These are phyloP conservation scores for Chlamydotis undulata DNA, from an alignment of 2,113 vertebrate species.

Conservation along the genomic window DNA sequence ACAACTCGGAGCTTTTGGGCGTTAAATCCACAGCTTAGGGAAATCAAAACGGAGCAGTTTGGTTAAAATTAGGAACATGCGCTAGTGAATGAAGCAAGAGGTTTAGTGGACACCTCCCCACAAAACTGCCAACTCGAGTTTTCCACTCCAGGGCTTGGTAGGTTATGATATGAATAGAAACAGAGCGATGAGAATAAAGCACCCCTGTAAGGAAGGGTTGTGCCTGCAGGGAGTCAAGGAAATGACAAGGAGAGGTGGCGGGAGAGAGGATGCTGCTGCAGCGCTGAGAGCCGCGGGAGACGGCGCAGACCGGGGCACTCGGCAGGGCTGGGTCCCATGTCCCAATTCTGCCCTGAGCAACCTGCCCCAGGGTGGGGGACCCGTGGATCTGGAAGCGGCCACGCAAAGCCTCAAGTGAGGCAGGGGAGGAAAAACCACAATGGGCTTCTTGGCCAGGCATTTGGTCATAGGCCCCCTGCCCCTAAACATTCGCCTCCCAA, in stretches of 20 bases:
- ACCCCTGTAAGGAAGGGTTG: background rate
- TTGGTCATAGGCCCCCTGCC: background rate
- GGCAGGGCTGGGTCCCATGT: background rate
- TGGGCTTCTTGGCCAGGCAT: background rate
- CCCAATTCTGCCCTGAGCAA: background rate
- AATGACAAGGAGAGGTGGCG: background rate
- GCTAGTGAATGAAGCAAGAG: background rate
- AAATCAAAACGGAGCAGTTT: conserved; percentile 32
- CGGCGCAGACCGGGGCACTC: background rate
- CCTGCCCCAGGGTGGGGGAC: background rate
- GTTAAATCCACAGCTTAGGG: background rate
- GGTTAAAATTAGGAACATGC: conserved; percentile 49
- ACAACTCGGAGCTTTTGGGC: background rate
- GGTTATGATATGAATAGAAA: conserved; percentile 15
- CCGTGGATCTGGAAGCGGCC: accelerated
- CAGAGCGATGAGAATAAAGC: background rate
- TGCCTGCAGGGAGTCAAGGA: background rate
- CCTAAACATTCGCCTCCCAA: background rate
- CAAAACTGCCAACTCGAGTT: background rate
- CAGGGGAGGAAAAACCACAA: background rate
- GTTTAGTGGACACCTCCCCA: background rate
- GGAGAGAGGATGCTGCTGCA: background rate
- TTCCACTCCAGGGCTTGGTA: conserved; percentile 27
- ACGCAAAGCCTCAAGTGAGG: background rate
- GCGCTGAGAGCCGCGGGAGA: accelerated